Evolutionary conservation across 2,888 invertebrate genomes (phyloP), one percentile per base, ranked within the genome.

Genomic region (Torymus texanus): DNA sequence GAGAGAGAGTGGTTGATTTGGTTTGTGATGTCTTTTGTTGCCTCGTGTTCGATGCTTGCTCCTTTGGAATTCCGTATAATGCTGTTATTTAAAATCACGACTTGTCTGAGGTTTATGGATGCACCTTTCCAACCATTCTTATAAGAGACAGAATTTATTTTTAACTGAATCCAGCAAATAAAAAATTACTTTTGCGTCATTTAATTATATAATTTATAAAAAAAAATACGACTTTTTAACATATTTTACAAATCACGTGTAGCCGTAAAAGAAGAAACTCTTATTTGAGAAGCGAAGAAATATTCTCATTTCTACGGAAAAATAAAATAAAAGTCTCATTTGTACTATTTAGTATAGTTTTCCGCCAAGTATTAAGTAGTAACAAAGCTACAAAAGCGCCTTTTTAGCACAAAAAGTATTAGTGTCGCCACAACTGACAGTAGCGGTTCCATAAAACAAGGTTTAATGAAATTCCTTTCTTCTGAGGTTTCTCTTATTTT

Each of bases 1-100:
- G 41, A 66, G 74, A n/a, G 41, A 8, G 41, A 56, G 18, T 58
- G n/a, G 14, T 18, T 73, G 56, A 65, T 55, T 65, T 50, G 50
- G 11, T n/a, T 75, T 68, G 14, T 14, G 13, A 55, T 56, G 5
- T 58, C 24, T 59, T 75, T 58, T 59, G 65, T 24, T 16, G 2
- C 2, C 14, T n/a, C 24, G 21, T 74, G 21, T 74, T 41, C n/a
- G 59, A 41, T 8, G 41, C 51, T 58, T 16, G 53, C 13, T 21
- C 51, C 16, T 58, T 75, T 51, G 2, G 18, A 53, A 53, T 16
- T 18, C 55, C 3, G 21, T 21, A 8, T 63, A 58, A 65, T 56
- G 21, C 3, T 4, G 11, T 72, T 62, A 53, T 73, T 55, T 63
- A n/a, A 59, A 16, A 62, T 41, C 8, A 41, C 5, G 5, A 41